Conservation (phyloP, 2,888 invertebrate species). For the Marasmarcha lunaedactyla region DNA sequence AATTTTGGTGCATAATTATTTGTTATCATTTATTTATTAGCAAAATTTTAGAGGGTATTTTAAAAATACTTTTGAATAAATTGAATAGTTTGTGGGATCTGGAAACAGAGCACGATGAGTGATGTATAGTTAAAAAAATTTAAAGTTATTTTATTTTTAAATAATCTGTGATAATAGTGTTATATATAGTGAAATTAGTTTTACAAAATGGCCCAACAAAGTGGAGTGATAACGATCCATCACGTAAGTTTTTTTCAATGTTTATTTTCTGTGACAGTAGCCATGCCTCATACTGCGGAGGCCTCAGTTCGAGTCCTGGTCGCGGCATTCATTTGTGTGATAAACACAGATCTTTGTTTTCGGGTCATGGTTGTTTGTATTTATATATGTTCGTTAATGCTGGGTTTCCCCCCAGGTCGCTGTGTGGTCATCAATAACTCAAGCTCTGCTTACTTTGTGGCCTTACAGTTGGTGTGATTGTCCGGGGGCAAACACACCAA, state of each 20-base stretch:
- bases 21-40: slow-evolving; percentile 49
- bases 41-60: slow-evolving; percentile 38
- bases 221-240: slow-evolving; percentile 50
- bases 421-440: too few relatives aligned
- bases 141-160: slow-evolving; percentile 32
- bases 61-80: slow-evolving; percentile 23
- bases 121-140: slow-evolving; percentile 20
- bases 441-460: too few relatives aligned
- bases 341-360: too few relatives aligned
- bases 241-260: slow-evolving; percentile 33
- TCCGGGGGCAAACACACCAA: too few relatives aligned
- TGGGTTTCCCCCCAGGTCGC: too few relatives aligned
- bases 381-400: too few relatives aligned
- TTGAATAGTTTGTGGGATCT: slow-evolving; percentile 30
- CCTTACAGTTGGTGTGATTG: too few relatives aligned
- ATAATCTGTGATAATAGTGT: slow-evolving; percentile 58
- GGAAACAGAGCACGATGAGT: slow-evolving; percentile 37
- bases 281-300: too few relatives aligned
- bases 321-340: too few relatives aligned
- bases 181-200: slow-evolving; percentile 12
- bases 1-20: slow-evolving; percentile 38
- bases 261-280: too few relatives aligned
- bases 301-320: too few relatives aligned
- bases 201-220: slow-evolving; percentile 36
- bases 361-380: too few relatives aligned